Conservation (phyloP, 2,888 invertebrate genomes). For the Meloe dianella region DNA sequence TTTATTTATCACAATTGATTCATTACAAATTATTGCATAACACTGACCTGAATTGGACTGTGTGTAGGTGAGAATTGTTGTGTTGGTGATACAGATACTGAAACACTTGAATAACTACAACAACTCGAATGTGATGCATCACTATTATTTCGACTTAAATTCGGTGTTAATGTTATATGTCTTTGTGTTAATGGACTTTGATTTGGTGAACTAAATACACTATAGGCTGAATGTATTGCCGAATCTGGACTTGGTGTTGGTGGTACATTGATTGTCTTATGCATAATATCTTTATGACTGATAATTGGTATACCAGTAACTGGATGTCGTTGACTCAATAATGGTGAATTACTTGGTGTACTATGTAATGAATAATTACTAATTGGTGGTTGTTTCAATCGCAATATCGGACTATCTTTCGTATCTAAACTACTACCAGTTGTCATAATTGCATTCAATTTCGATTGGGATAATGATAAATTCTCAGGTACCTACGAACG, state of each 20-base stretch:
- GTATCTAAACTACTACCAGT: constrained; percentile 42
- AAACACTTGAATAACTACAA: constrained; percentile 79
- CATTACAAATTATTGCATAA: background rate
- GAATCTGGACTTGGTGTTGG: constrained; percentile 88
- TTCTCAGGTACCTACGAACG: constrained; percentile 53
- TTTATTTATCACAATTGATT: background rate
- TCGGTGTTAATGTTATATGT: constrained; percentile 81
- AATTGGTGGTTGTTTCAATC: constrained; percentile 59
- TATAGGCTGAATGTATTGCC: constrained; percentile 87
- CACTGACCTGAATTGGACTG: constrained; percentile 76
- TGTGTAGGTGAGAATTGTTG: constrained; percentile 83
- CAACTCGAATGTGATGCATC: constrained; percentile 91
- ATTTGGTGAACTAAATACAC: constrained; percentile 82
- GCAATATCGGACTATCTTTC: constrained; percentile 61
- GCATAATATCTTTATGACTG: constrained; percentile 59
- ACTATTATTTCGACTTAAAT: constrained; percentile 86
- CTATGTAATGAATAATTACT: constrained; percentile 70
- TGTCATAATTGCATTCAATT: constrained; percentile 42
- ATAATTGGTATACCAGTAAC: constrained; percentile 51
- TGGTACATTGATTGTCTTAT: constrained; percentile 67
- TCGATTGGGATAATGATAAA: constrained; percentile 50
- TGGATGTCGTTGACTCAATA: constrained; percentile 67
- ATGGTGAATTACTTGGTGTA: constrained; percentile 71
- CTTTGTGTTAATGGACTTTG: constrained; percentile 86
- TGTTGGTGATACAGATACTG: constrained; percentile 62